Percentiles rank a stretch among this genome's conserved stretches.
phyloP scores from a whole-genome alignment of 1,140 invertebrate genomes.

The Hypothenemus hampei region DNA sequence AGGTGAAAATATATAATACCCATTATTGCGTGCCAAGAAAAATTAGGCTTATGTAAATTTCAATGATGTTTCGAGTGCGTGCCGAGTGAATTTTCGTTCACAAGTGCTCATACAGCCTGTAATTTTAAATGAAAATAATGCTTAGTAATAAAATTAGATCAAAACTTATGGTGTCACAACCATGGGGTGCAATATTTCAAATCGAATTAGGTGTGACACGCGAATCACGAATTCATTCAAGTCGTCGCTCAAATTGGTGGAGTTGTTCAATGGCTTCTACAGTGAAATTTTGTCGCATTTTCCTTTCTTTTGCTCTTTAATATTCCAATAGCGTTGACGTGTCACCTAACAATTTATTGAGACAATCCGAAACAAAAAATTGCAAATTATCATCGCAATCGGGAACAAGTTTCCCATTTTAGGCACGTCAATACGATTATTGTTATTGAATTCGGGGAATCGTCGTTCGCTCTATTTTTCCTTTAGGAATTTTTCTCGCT shows the following conservation, averaged over 20 bases:
- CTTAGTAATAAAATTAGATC: conserved; percentile 15
- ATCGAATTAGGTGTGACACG: conserved; percentile 20
- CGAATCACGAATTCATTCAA: conserved; percentile 19
- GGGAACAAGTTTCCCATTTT: conserved; percentile 12
- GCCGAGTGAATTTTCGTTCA: no score
- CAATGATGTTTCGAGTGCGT: no score
- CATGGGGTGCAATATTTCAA: conserved; percentile 12
- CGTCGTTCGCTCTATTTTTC: no score
- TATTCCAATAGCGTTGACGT: conserved; percentile 1
- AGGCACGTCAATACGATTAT: no score
- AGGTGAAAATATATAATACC: neutral
- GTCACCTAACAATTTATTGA: conserved; percentile 8
- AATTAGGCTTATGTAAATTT: no score
- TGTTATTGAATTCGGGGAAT: no score
- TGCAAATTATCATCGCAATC: conserved; percentile 17
- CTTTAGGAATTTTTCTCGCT: no score
- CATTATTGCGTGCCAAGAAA: no score
- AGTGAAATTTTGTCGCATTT: no score
- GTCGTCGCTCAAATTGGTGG: neutral
- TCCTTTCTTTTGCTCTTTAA: no score
- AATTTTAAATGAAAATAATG: neutral
- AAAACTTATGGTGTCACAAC: conserved; percentile 17
- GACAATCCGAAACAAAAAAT: conserved; percentile 17
- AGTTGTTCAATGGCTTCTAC: conserved; percentile 7
- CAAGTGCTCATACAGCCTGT: neutral